Conservation (phyloP, 2,797 vertebrate species). For the Pangasius djambal region DNA sequence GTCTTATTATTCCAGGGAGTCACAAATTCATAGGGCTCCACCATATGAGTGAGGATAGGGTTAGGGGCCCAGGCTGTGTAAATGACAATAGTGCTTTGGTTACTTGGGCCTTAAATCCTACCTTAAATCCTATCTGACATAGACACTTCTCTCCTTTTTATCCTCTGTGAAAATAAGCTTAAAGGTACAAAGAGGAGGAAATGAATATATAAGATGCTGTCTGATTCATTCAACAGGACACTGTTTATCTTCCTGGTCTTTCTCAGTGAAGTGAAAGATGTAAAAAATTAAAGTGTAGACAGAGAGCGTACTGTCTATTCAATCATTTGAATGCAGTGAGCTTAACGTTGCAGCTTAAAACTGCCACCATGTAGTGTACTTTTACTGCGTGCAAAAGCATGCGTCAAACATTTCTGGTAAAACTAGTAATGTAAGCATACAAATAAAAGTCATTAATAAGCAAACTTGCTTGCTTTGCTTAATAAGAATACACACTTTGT, state of each 20-base stretch:
- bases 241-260: constrained; percentile 49
- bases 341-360: not conserved
- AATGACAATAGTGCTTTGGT: constrained; percentile 79
- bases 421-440: not conserved
- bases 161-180: constrained; percentile 74
- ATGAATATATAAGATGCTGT: constrained; percentile 72
- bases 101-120: constrained; percentile 80
- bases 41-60: constrained; percentile 81
- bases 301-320: not conserved
- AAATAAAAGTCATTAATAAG: not conserved
- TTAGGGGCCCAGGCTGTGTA: constrained; percentile 78
- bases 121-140: constrained; percentile 76
- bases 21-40: constrained; percentile 78
- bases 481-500: not conserved
- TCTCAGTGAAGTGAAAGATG: constrained; percentile 25
- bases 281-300: constrained; percentile 11
- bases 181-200: constrained; percentile 72
- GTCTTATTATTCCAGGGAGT: constrained; percentile 76
- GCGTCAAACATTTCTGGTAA: not conserved
- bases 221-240: constrained; percentile 59
- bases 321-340: constrained; percentile 1
- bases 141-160: constrained; percentile 73
- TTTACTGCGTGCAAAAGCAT: not conserved
- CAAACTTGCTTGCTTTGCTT: not conserved
- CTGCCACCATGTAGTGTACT: not conserved